Base-by-base conservation (phyloP, 2,113 vertebrate genomes). In the Archocentrus centrarchus region DNA sequence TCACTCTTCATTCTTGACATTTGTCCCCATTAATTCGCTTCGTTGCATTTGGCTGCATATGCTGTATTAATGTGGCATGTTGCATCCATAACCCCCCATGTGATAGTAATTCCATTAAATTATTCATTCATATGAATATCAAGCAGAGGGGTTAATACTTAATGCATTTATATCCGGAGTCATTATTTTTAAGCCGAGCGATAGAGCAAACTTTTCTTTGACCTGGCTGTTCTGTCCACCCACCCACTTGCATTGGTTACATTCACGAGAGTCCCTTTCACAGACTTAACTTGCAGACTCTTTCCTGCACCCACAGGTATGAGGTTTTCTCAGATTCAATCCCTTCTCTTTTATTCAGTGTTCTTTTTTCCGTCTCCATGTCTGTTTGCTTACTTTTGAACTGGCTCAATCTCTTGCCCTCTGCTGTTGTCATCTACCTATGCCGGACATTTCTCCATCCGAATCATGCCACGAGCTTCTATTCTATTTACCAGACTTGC, bases 281-380 rank as follows among this genome's bases (percentile, higher is more conserved):
- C 32, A 85, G 60, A 24, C 61, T 22, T 57, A 60, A 68, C 64
- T 73, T n/a, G 53, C 70, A 59, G 57, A 79, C 58, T 70, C 59
- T 75, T 60, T 77, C 35, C 13, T 55, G 27, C 61, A 70, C 63
- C 79, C 79, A 27, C 11, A 58, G 83, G 57, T 35, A 50, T 77
- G 3, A 61, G 17, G 22, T 82, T 88, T 86, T 88, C 89, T 63
- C 59, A 83, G 64, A 41, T 84, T 76, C 59, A 77, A 14, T 78
- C 63, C 32, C 37, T 39, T 59, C 47, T 82, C 55, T 61, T 85
- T 86, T 70, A 84, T 87, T 88, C 76, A 55, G 75, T 58, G 60
- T 77, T 77, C 37, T 57, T 81, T 77, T 61, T 35, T 64, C 55
- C 11, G 6, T 37, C 41, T 50, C 41, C 50, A 11, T 27, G 35